Evolutionary conservation across 2,888 invertebrate genomes (phyloP).

Genomic region (Drosophila testacea): DNA sequence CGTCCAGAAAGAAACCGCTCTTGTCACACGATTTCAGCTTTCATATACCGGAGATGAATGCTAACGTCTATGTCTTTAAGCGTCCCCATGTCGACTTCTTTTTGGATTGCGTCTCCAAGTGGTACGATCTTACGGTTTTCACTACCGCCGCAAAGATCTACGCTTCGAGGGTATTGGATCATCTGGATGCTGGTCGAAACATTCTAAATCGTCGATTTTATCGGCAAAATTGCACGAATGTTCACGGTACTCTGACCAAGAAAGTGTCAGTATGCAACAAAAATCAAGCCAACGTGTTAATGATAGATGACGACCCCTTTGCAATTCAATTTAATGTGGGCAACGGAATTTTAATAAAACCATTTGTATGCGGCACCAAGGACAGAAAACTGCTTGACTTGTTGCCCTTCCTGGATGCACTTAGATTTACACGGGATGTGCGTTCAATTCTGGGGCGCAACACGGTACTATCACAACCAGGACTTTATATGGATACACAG

Average conservation of each 20-base stretch:
- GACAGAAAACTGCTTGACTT: constrained; percentile 37
- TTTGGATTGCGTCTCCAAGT: constrained; percentile 47
- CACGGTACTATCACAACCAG: background rate
- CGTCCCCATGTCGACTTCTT: constrained; percentile 60
- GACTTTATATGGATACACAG: background rate
- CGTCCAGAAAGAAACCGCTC: background rate
- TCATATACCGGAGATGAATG: background rate
- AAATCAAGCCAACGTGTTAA: constrained; percentile 38
- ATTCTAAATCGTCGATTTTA: constrained; percentile 39
- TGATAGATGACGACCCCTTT: constrained; percentile 44
- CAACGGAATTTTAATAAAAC: constrained; percentile 42
- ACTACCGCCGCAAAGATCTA: constrained; percentile 36
- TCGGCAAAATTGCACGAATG: constrained; percentile 42
- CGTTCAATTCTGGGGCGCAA: constrained; percentile 42
- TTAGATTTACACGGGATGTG: constrained; percentile 57
- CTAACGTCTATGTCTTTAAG: constrained; percentile 43
- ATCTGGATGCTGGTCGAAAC: constrained; percentile 38
- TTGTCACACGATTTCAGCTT: constrained; percentile 39
- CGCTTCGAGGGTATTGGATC: constrained; percentile 42
- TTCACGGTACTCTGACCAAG: constrained; percentile 36
- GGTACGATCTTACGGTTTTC: constrained; percentile 52
- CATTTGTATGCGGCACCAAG: constrained; percentile 23
- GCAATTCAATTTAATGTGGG: constrained; percentile 47
- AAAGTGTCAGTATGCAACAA: constrained; percentile 19
- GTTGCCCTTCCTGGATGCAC: constrained; percentile 51